Percentiles rank a stretch among this genome's conserved stretches.
These are phyloP conservation scores for Chaetodon trifasciatus DNA, from an alignment of 2,797 vertebrate species.

Conservation along the genomic window DNA sequence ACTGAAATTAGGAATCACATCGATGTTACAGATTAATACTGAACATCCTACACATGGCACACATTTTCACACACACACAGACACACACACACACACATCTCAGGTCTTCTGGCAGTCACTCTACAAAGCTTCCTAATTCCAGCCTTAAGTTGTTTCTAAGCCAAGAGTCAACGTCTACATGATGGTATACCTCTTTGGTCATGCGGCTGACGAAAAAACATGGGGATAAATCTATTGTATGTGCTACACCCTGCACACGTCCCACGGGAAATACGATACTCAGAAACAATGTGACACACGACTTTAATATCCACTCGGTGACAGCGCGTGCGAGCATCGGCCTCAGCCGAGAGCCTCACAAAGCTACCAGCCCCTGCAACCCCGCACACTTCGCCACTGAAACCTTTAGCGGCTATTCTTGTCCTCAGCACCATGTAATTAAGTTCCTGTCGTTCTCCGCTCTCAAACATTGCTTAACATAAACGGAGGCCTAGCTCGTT, in stretches of 20 bases:
- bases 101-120: slow-evolving; percentile 8
- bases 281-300: slow-evolving; percentile 65
- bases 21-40: too few species aligned
- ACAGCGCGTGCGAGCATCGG: slow-evolving; percentile 33
- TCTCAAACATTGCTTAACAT: slow-evolving; percentile 77
- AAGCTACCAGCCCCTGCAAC: slow-evolving; percentile 32
- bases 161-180: slow-evolving; percentile 9
- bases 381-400: slow-evolving; percentile 40
- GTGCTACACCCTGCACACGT: slow-evolving; percentile 38
- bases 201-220: slow-evolving; percentile 14
- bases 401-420: slow-evolving; percentile 69
- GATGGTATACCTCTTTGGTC: slow-evolving; percentile 33
- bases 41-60: too few species aligned
- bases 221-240: slow-evolving; percentile 45
- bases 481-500: slow-evolving; percentile 74
- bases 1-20: too few species aligned
- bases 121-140: slow-evolving; percentile 15
- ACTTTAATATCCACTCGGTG: slow-evolving; percentile 62
- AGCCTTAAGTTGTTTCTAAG: slow-evolving; percentile 18
- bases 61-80: background rate
- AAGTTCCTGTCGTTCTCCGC: slow-evolving; percentile 73
- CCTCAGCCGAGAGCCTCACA: slow-evolving; percentile 34
- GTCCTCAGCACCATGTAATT: slow-evolving; percentile 76
- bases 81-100: slow-evolving; percentile 1
- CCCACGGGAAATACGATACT: slow-evolving; percentile 50